Conservation (phyloP, 2,797 vertebrate species). For the Siniperca scherzeri region DNA sequence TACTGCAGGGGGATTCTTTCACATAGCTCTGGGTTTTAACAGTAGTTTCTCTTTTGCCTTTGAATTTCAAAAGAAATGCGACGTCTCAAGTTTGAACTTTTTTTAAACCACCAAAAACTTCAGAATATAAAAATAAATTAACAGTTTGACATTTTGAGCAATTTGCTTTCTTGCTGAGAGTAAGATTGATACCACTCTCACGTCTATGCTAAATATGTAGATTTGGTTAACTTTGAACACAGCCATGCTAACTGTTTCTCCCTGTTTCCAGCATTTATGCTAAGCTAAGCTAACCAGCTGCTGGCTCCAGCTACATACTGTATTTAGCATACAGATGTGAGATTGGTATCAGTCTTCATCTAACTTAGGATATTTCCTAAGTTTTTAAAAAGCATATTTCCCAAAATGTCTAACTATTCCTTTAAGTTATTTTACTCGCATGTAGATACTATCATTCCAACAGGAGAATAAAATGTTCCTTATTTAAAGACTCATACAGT, state of each 20-base stretch:
- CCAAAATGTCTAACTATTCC: neutral
- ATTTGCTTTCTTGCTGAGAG: neutral
- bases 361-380: neutral
- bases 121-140: neutral
- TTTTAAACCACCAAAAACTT: neutral
- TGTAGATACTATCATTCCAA: neutral
- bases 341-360: too few relatives aligned
- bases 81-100: neutral
- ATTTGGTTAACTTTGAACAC: neutral
- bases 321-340: neutral
- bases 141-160: neutral
- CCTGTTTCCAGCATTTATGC: neutral
- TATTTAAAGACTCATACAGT: constrained; percentile 4
- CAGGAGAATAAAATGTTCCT: constrained; percentile 4
- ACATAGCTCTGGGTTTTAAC: neutral
- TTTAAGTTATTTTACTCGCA: neutral
- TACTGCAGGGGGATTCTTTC: constrained; percentile 3
- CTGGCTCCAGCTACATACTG: neutral
- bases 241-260: neutral
- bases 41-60: neutral
- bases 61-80: neutral
- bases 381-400: neutral
- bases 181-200: neutral
- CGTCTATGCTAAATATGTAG: neutral
- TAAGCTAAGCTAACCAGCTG: neutral